Evolutionary conservation across 2,888 invertebrate species (phyloP).

Genomic region (Drosophila putrida): DNA sequence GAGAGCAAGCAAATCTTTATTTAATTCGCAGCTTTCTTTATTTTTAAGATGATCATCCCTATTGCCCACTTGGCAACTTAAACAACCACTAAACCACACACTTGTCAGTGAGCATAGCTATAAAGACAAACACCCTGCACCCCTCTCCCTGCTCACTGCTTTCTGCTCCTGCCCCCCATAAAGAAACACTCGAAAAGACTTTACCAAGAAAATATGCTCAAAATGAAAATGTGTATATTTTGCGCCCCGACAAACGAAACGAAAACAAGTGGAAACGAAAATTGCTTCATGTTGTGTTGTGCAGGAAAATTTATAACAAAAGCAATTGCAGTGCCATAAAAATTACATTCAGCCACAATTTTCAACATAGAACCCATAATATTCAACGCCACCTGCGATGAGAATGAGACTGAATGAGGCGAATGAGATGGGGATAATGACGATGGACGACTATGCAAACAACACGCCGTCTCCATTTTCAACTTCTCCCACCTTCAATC

Average conservation of each 20-base stretch:
- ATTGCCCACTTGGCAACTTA: conserved; percentile 53
- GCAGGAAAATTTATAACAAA: conserved; percentile 66
- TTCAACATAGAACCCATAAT: conserved; percentile 57
- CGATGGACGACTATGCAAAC: conserved; percentile 55
- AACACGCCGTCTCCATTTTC: conserved; percentile 27
- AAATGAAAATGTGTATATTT: conserved; percentile 24
- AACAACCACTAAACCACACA: conserved; percentile 54
- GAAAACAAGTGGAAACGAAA: conserved; percentile 9
- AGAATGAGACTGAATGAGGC: background rate
- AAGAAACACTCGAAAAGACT: conserved; percentile 8
- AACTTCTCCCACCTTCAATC: background rate
- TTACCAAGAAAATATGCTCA: conserved; percentile 1
- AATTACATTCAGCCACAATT: conserved; percentile 63
- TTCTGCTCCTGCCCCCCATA: background rate
- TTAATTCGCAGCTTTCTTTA: conserved; percentile 51
- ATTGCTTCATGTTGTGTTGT: conserved; percentile 60
- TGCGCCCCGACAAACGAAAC: background rate
- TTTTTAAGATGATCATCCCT: conserved; percentile 45
- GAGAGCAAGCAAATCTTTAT: conserved; percentile 41
- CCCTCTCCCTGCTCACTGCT: background rate
- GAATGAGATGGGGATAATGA: conserved; percentile 9
- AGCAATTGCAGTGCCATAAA: conserved; percentile 78
- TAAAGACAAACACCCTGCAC: conserved; percentile 31
- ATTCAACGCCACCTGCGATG: conserved; percentile 72
- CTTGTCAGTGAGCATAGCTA: conserved; percentile 42